Evolutionary conservation across 1,140 invertebrate genomes (phyloP).

Genomic region (Ceratosolen solmsi): DNA sequence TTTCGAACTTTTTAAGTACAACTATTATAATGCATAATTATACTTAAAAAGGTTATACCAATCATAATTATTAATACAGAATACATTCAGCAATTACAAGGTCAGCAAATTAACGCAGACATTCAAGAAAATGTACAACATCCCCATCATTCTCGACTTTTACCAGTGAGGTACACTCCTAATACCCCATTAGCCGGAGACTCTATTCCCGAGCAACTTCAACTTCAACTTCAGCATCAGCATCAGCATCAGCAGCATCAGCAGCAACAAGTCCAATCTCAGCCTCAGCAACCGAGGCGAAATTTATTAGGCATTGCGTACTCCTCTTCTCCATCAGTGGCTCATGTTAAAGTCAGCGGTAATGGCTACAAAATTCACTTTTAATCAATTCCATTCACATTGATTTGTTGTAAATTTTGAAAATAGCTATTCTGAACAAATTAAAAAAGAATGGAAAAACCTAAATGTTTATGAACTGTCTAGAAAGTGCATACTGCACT

Average conservation of each 20-base stretch:
- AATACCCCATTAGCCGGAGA: conserved; percentile 29
- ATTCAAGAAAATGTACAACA: too few relatives aligned
- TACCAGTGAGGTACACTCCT: conserved; percentile 1
- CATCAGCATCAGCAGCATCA: conserved; percentile 53
- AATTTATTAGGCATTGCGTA: conserved; percentile 65
- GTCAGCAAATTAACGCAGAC: too few relatives aligned
- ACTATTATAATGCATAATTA: too few relatives aligned
- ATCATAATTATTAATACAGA: too few relatives aligned
- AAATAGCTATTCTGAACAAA: too few relatives aligned
- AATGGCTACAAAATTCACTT: conserved; percentile 66
- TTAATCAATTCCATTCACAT: conserved; percentile 42
- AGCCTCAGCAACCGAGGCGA: conserved; percentile 47
- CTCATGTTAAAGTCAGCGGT: conserved; percentile 63
- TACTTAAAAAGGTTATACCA: too few relatives aligned
- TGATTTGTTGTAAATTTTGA: too few relatives aligned
- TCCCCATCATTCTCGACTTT: conserved; percentile 14
- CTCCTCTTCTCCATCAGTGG: conserved; percentile 62
- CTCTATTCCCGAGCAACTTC: conserved; percentile 54
- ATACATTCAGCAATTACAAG: neutral
- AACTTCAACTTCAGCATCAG: conserved; percentile 55
- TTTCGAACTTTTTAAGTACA: too few relatives aligned
- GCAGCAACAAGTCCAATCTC: conserved; percentile 51
- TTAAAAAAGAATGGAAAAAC: too few relatives aligned
- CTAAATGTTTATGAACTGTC: too few relatives aligned
- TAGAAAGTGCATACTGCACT: too few relatives aligned